Conservation (phyloP, 2,113 vertebrate genomes). For the Sander lucioperca region DNA sequence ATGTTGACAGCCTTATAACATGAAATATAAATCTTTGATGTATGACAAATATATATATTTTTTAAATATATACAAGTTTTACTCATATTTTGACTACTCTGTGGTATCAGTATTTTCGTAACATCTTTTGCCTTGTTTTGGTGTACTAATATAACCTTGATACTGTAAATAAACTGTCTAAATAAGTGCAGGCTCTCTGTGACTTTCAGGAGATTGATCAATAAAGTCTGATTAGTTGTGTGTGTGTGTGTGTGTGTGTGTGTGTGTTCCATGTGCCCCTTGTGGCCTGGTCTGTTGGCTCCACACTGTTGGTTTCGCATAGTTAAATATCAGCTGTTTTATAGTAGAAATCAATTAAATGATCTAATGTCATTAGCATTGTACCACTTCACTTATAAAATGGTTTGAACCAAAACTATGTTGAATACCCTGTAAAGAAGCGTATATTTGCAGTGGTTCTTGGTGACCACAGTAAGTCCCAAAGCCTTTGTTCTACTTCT, state of each 20-base stretch:
- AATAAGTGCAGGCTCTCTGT: no score
- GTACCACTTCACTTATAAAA: constrained; percentile 12
- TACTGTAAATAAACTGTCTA: no score
- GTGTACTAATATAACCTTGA: no score
- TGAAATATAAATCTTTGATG: no score
- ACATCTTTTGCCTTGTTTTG: no score
- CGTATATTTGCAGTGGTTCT: constrained; percentile 7
- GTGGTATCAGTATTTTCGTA: no score
- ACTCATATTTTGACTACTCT: no score
- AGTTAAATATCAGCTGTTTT: constrained; percentile 19
- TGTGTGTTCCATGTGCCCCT: neutral
- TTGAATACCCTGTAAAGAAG: constrained; percentile 8
- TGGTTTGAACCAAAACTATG: constrained; percentile 7
- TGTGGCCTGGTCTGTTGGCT: neutral
- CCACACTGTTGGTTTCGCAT: neutral
- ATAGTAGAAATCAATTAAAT: constrained; percentile 10
- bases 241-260: constrained; percentile 2
- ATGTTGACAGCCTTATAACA: no score
- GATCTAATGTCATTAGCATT: constrained; percentile 23
- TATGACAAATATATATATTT: no score
- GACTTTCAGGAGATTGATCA: neutral
- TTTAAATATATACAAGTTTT: no score
- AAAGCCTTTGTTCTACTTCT: constrained; percentile 54
- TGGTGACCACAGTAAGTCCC: constrained; percentile 27
- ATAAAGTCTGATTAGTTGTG: neutral